These are phyloP conservation scores for Drosophila virilis DNA, from an alignment of 1,140 invertebrate species.

Conservation along the genomic window DNA sequence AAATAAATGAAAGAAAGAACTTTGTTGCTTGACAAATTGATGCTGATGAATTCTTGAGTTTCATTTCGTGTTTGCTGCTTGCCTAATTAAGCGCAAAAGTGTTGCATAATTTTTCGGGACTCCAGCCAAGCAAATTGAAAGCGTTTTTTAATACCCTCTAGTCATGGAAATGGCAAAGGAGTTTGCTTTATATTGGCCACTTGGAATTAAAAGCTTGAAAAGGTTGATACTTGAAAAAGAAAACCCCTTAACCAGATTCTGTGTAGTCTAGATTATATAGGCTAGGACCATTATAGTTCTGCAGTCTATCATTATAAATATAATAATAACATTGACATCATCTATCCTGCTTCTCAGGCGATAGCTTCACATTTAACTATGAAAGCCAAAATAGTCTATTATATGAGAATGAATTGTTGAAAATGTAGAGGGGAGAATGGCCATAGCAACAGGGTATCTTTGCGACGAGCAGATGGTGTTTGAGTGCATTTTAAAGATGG, in stretches of 20 bases:
- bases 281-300: neutral
- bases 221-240: neutral
- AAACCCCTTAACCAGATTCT: neutral
- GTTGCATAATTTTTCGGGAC: constrained; percentile 53
- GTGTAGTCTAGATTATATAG: no score
- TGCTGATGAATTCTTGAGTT: constrained; percentile 59
- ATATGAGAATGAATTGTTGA: no score
- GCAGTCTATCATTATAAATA: no score
- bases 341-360: no score
- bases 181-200: neutral
- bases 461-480: neutral
- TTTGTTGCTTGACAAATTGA: constrained; percentile 54
- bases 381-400: no score
- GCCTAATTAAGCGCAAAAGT: constrained; percentile 57
- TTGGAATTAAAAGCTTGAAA: neutral
- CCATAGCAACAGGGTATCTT: neutral
- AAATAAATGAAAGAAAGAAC: constrained; percentile 12
- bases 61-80: constrained; percentile 34
- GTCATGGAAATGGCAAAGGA: neutral
- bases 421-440: neutral
- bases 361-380: neutral
- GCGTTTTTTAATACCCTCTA: constrained; percentile 17
- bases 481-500: neutral
- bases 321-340: no score
- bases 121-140: constrained; percentile 40